Percentiles rank a stretch among this genome's conserved stretches.
phyloP scores from a whole-genome alignment of 2,888 invertebrate species.

The Nematopogon swammerdamellus region DNA sequence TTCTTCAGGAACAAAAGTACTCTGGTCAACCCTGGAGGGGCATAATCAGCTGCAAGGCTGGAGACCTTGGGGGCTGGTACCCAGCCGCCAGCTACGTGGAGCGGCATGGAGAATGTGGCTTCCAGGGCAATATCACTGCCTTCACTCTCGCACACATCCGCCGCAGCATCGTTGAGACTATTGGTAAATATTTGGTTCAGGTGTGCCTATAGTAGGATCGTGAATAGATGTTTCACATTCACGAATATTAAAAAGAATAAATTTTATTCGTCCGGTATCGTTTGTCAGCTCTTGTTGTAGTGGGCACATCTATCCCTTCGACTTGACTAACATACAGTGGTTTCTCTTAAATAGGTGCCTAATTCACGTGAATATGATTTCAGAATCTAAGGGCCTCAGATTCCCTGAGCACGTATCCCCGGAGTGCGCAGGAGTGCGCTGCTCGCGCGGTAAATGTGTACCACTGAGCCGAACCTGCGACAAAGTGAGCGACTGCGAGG shows the following conservation, averaged over 20 bases:
- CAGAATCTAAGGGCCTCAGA: too few relatives aligned
- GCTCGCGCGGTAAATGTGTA: conserved; percentile 68
- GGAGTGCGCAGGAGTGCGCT: conserved; percentile 61
- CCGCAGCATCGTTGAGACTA: conserved; percentile 41
- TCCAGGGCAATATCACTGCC: conserved; percentile 34
- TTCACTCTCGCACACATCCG: conserved; percentile 54
- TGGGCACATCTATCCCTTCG: too few relatives aligned
- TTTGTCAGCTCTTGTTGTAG: too few relatives aligned
- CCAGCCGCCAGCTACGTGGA: conserved; percentile 66
- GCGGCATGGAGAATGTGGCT: conserved; percentile 54
- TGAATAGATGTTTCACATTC: too few relatives aligned
- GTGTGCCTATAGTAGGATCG: too few relatives aligned
- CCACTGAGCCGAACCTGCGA: conserved; percentile 59
- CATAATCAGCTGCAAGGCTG: conserved; percentile 60
- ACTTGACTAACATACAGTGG: too few relatives aligned
- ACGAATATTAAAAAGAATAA: too few relatives aligned
- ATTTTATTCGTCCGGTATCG: too few relatives aligned
- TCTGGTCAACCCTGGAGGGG: conserved; percentile 58
- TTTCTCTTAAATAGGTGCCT: too few relatives aligned
- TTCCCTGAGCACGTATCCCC: too few relatives aligned
- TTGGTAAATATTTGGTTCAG: too few relatives aligned
- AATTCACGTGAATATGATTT: too few relatives aligned
- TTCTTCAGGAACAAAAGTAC: not conserved
- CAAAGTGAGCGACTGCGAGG: conserved; percentile 65
- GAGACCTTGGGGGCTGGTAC: conserved; percentile 60